These are phyloP conservation scores for Apamea crenata DNA, from an alignment of 2,888 invertebrate genomes.

Conservation along the genomic window DNA sequence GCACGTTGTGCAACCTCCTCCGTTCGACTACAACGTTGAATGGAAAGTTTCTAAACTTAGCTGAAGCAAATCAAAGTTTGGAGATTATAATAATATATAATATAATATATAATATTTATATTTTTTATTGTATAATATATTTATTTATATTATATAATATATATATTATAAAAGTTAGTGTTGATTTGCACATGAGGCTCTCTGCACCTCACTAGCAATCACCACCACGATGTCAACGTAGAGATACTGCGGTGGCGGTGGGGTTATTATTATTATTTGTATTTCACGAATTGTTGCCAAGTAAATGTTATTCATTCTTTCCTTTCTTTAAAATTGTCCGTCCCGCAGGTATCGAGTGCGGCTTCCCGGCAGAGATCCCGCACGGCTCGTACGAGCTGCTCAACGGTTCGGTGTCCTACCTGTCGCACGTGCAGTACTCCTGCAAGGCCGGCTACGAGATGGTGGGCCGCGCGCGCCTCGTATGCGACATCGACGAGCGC, in stretches of 20 bases:
- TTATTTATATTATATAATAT: too few relatives aligned
- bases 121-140: too few relatives aligned
- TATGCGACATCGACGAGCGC: constrained; percentile 97
- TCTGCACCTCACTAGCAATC: not conserved
- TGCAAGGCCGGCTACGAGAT: constrained; percentile 96
- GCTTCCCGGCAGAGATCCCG: constrained; percentile 95
- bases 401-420: constrained; percentile 96
- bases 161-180: too few relatives aligned
- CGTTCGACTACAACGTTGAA: not conserved
- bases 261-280: not conserved
- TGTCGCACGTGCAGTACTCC: constrained; percentile 95
- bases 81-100: too few relatives aligned
- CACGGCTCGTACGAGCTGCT: constrained; percentile 95
- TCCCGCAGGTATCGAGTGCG: constrained; percentile 95
- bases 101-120: too few relatives aligned
- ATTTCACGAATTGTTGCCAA: not conserved
- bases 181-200: not conserved
- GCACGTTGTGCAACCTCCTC: not conserved
- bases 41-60: not conserved
- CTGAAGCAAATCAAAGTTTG: not conserved
- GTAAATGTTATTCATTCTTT: not conserved
- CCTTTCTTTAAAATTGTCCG: not conserved
- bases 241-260: not conserved
- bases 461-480: constrained; percentile 95
- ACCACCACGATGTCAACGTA: not conserved